phyloP scores from a whole-genome alignment of 2,888 invertebrate species.

The Cheilosia soror region DNA sequence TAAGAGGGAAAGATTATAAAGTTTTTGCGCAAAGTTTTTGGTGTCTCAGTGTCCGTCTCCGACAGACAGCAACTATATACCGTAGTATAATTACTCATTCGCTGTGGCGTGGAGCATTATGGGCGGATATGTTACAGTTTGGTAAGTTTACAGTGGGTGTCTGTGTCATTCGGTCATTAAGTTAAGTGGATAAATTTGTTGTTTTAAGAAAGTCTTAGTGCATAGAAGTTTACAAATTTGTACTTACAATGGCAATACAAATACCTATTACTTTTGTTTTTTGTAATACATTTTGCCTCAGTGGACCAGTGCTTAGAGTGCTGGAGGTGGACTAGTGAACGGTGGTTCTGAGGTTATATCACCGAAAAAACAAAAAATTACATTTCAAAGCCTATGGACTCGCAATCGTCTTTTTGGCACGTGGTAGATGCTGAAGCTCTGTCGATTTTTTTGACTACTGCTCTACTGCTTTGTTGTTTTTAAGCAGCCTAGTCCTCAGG shows the following conservation, averaged over 20 bases:
- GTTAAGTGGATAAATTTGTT: neutral
- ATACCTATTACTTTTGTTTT: too few species aligned
- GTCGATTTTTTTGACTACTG: too few species aligned
- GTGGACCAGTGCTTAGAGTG: too few species aligned
- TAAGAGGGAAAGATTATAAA: conserved; percentile 14
- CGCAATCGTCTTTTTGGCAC: too few species aligned
- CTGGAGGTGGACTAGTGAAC: too few species aligned
- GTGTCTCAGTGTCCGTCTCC: conserved; percentile 30
- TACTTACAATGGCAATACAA: neutral
- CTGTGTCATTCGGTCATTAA: conserved; percentile 38
- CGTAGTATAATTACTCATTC: conserved; percentile 59
- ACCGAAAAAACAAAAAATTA: too few species aligned
- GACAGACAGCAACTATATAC: conserved; percentile 37
- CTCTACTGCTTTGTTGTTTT: too few species aligned
- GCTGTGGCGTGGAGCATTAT: conserved; percentile 33
- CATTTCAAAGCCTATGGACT: too few species aligned
- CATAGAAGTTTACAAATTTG: neutral
- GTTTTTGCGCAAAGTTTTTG: conserved; percentile 39
- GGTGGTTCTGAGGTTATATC: too few species aligned
- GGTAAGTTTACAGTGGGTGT: conserved; percentile 39
- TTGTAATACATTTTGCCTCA: too few species aligned
- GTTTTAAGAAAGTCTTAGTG: neutral
- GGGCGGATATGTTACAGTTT: conserved; percentile 30
- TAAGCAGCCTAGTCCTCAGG: too few species aligned
- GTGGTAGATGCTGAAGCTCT: too few species aligned